A percentile compares a stretch with the other conserved stretches of the same genome.
These are phyloP conservation scores for Sparidentex hasta DNA, from an alignment of 2,797 vertebrate species.

Conservation along the genomic window DNA sequence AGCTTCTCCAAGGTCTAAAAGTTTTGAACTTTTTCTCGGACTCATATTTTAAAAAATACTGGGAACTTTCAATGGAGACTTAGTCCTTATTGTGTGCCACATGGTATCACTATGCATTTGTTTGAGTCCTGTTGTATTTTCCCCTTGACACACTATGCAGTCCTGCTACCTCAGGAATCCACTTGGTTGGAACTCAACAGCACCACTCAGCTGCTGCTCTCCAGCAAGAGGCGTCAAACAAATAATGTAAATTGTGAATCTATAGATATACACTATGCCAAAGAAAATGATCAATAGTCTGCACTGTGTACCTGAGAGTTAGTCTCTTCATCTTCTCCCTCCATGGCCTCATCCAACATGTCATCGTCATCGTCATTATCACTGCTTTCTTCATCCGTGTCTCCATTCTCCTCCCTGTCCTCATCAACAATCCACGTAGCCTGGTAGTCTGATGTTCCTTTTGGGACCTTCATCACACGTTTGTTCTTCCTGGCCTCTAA, in stretches of 20 bases:
- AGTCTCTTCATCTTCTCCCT: conserved; percentile 77
- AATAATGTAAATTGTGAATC: no score
- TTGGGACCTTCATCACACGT: conserved; percentile 92
- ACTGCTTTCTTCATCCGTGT: conserved; percentile 80
- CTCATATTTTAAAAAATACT: no score
- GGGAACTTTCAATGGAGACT: no score
- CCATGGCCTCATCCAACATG: conserved; percentile 86
- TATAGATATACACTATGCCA: neutral
- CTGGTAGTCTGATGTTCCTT: conserved; percentile 96
- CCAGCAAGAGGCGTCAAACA: no score
- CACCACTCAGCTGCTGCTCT: no score
- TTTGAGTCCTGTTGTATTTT: no score
- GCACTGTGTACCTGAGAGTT: conserved; percentile 79
- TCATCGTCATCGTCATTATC: conserved; percentile 79
- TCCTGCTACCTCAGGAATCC: no score
- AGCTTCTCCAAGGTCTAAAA: neutral
- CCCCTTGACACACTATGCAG: no score
- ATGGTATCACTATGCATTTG: no score
- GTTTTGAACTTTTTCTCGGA: neutral
- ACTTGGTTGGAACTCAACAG: no score
- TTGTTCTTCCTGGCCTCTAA: conserved; percentile 87
- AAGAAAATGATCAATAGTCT: neutral
- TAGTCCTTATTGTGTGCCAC: no score
- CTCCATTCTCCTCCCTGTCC: conserved; percentile 73
- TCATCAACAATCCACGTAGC: conserved; percentile 94